Percentiles rank a stretch among this genome's conserved stretches.
These are phyloP conservation scores for Leucoraja ocellata DNA, from an alignment of 2,797 vertebrate genomes.

Conservation along the genomic window DNA sequence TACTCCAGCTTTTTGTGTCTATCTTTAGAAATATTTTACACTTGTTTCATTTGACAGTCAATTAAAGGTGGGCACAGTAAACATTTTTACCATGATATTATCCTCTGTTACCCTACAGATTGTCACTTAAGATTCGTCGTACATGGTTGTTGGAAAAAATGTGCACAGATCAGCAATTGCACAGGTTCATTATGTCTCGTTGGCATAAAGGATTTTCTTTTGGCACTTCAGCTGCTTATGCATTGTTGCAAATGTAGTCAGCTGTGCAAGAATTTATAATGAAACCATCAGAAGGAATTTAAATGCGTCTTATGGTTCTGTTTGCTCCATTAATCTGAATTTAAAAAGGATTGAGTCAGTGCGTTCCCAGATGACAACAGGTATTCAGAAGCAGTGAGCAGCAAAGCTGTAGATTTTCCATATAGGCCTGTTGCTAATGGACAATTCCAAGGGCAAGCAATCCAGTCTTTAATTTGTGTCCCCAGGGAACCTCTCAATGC, in stretches of 20 bases:
- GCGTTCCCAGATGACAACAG: conserved; percentile 46
- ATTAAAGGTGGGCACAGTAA: not conserved
- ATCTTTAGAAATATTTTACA: not conserved
- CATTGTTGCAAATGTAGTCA: conserved; percentile 58
- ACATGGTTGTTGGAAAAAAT: conserved; percentile 41
- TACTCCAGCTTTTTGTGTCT: no score
- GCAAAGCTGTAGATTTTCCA: conserved; percentile 41
- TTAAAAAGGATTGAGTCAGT: conserved; percentile 52
- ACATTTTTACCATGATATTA: conserved; percentile 17
- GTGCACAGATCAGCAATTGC: conserved; percentile 48
- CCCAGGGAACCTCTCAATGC: conserved; percentile 50
- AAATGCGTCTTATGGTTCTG: conserved; percentile 50
- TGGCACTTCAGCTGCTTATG: conserved; percentile 51
- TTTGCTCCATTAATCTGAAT: conserved; percentile 57
- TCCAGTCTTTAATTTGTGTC: conserved; percentile 51
- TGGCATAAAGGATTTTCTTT: conserved; percentile 52
- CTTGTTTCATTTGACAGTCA: not conserved
- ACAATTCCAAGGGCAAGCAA: conserved; percentile 49
- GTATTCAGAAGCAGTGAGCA: conserved; percentile 46
- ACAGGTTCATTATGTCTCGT: conserved; percentile 52
- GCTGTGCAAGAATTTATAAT: conserved; percentile 54
- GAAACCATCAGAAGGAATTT: conserved; percentile 57
- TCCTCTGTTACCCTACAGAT: not conserved
- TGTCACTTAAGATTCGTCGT: not conserved
- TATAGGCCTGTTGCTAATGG: conserved; percentile 45